phyloP scores from a whole-genome alignment of 2,888 invertebrate species.

The Drosophila borealis region DNA sequence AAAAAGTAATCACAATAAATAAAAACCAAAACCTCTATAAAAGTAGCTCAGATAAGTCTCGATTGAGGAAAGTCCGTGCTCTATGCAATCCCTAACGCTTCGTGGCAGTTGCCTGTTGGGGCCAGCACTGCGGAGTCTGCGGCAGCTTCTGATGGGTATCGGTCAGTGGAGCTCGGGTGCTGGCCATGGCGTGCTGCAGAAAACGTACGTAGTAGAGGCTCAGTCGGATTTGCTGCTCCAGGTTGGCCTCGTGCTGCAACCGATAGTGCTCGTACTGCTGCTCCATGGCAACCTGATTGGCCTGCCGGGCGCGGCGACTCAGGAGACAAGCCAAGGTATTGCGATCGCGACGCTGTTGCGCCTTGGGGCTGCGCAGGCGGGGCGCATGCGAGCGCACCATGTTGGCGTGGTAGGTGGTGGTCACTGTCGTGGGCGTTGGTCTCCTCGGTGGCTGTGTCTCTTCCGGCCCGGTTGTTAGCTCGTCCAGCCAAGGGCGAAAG shows the following conservation, averaged over 20 bases:
- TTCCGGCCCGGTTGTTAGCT: slow-evolving; percentile 13
- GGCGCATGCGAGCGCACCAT: slow-evolving; percentile 64
- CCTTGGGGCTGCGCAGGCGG: slow-evolving; percentile 59
- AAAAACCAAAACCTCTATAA: slow-evolving; percentile 1
- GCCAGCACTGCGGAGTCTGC: slow-evolving; percentile 6
- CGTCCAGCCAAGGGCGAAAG: slow-evolving; percentile 67
- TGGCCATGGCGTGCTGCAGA: slow-evolving; percentile 57
- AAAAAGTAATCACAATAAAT: not conserved
- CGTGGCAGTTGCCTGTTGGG: slow-evolving; percentile 24
- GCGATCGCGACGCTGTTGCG: slow-evolving; percentile 70
- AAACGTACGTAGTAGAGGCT: slow-evolving; percentile 63
- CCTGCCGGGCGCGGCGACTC: slow-evolving; percentile 63
- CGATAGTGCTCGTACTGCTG: slow-evolving; percentile 60
- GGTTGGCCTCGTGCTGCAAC: slow-evolving; percentile 45
- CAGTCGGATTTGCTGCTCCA: slow-evolving; percentile 63
- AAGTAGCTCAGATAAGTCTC: not conserved
- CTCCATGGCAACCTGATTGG: slow-evolving; percentile 58
- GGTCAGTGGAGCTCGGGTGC: slow-evolving; percentile 32
- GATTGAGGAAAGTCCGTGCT: slow-evolving; percentile 7
- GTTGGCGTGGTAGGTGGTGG: slow-evolving; percentile 57
- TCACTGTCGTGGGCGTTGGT: slow-evolving; percentile 11
- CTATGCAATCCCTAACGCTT: slow-evolving; percentile 19
- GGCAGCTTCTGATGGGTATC: slow-evolving; percentile 9
- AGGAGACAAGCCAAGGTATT: slow-evolving; percentile 67
- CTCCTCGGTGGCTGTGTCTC: slow-evolving; percentile 16